A percentile compares a stretch with the other conserved stretches of the same genome.
Evolutionary conservation across 2,113 vertebrate genomes (phyloP).

Genomic region (Megalops atlanticus): DNA sequence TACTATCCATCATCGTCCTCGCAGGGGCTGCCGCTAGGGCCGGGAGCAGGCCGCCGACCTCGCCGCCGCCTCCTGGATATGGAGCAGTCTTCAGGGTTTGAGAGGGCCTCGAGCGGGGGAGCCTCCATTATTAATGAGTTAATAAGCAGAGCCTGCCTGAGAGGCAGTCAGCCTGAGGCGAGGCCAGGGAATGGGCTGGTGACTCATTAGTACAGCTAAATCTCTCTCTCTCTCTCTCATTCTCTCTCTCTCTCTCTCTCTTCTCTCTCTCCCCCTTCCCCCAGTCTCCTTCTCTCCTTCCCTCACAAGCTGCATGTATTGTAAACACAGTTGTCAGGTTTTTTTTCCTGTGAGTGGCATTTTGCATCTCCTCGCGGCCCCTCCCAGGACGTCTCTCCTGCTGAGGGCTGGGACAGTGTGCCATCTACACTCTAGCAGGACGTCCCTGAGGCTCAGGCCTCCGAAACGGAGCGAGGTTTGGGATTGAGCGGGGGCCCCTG

Average conservation of each 20-base stretch:
- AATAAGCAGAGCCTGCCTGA: slow-evolving; percentile 32
- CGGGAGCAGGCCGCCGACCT: background rate
- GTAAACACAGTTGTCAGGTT: too few relatives aligned
- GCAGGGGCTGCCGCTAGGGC: background rate
- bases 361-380: background rate
- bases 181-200: background rate
- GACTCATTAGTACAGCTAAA: background rate
- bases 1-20: slow-evolving; percentile 29
- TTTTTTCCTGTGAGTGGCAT: background rate
- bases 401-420: too few relatives aligned
- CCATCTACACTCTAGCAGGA: too few relatives aligned
- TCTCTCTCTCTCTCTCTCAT: background rate
- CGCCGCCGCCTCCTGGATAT: background rate
- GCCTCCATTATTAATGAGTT: slow-evolving; percentile 22
- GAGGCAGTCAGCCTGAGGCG: slow-evolving; percentile 11
- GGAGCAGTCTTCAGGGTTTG: background rate
- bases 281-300: background rate
- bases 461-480: too few relatives aligned
- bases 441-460: too few relatives aligned
- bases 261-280: background rate
- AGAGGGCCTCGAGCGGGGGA: background rate
- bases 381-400: background rate
- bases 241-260: slow-evolving; percentile 7
- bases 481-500: too few relatives aligned
- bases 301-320: too few relatives aligned